phyloP scores from a whole-genome alignment of 1,140 invertebrate genomes.

The Atta texana region DNA sequence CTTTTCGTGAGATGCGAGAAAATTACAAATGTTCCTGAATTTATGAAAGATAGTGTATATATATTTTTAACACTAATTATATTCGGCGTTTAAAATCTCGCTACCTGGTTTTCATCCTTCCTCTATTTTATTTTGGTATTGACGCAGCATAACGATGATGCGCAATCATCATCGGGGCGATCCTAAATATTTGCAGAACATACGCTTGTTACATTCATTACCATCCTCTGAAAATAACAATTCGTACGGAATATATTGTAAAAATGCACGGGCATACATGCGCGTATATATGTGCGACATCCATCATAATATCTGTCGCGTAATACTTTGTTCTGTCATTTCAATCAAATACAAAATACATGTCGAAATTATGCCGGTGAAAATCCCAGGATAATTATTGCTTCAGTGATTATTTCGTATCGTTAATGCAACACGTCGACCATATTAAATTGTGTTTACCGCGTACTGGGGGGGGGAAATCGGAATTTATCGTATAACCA shows the following conservation, averaged over 20 bases:
- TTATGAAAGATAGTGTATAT: too few species aligned
- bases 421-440: slow-evolving; percentile 33
- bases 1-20: too few species aligned
- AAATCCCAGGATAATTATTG: slow-evolving; percentile 52
- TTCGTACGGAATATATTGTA: slow-evolving; percentile 37
- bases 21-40: too few species aligned
- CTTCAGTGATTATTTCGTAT: slow-evolving; percentile 53
- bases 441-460: slow-evolving; percentile 52
- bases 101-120: slow-evolving; percentile 9
- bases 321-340: background rate
- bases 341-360: slow-evolving; percentile 43
- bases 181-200: slow-evolving; percentile 53
- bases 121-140: slow-evolving; percentile 25
- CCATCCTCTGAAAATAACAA: slow-evolving; percentile 46
- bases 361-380: slow-evolving; percentile 40
- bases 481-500: slow-evolving; percentile 32
- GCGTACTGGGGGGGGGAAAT: background rate
- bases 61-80: background rate
- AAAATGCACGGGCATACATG: slow-evolving; percentile 15
- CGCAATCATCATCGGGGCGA: slow-evolving; percentile 32
- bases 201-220: slow-evolving; percentile 41
- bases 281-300: background rate
- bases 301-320: background rate
- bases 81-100: slow-evolving; percentile 29
- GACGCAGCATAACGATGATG: slow-evolving; percentile 36